phyloP scores from a whole-genome alignment of 1,140 invertebrate genomes.

The Listronotus oregonensis region DNA sequence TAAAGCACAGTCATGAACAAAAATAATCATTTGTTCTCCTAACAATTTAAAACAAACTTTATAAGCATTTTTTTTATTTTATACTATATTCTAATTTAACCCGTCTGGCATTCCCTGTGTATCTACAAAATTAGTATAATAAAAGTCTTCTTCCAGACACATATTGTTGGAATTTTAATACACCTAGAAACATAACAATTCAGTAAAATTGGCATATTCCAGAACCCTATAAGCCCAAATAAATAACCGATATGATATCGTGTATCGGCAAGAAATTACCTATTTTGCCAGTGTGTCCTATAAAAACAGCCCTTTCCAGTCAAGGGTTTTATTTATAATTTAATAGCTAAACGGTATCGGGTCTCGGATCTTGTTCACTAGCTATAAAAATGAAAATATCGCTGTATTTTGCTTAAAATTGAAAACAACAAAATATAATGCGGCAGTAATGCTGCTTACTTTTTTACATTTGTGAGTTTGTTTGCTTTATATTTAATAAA shows the following conservation, averaged over 20 bases:
- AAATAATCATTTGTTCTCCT: too few species aligned
- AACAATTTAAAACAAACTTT: too few species aligned
- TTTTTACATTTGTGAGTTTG: background rate
- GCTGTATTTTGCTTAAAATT: slow-evolving; percentile 12
- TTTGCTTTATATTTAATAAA: too few species aligned
- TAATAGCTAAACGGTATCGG: slow-evolving; percentile 12
- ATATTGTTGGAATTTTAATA: too few species aligned
- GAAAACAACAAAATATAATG: slow-evolving; percentile 14
- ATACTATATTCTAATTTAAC: too few species aligned
- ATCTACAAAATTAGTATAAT: too few species aligned
- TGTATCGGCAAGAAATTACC: slow-evolving; percentile 5
- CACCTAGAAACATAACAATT: background rate
- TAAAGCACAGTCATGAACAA: too few species aligned
- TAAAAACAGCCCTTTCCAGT: slow-evolving; percentile 11
- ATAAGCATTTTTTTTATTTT: too few species aligned
- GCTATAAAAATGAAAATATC: slow-evolving; percentile 9
- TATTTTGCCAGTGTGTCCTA: slow-evolving; percentile 12
- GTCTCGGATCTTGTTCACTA: slow-evolving; percentile 9
- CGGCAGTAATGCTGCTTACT: background rate
- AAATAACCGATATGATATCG: slow-evolving; percentile 10
- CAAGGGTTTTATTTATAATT: slow-evolving; percentile 14
- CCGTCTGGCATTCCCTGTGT: too few species aligned
- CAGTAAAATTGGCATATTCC: slow-evolving; percentile 4
- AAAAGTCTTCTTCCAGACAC: too few species aligned
- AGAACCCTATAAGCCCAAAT: slow-evolving; percentile 9